These are phyloP conservation scores for Blera fallax DNA, from an alignment of 2,888 invertebrate genomes.

Conservation along the genomic window DNA sequence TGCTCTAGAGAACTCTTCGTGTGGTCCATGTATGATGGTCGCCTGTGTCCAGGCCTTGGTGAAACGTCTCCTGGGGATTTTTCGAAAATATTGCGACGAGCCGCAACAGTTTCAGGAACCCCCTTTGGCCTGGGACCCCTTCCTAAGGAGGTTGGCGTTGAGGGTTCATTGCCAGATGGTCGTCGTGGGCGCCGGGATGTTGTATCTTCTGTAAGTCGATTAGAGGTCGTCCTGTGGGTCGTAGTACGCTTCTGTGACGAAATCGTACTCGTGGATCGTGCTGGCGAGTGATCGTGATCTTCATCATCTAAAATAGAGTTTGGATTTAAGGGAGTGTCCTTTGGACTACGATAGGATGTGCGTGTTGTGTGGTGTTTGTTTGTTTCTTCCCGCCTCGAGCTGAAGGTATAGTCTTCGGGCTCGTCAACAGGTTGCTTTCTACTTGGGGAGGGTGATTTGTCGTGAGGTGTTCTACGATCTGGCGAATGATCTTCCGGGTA, in stretches of 20 bases:
- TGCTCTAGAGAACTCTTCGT: slow-evolving; percentile 81
- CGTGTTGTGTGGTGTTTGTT: slow-evolving; percentile 63
- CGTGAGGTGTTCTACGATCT: slow-evolving; percentile 50
- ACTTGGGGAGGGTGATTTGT: slow-evolving; percentile 42
- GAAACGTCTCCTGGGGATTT: slow-evolving; percentile 69
- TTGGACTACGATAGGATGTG: slow-evolving; percentile 51
- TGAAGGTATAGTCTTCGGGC: slow-evolving; percentile 60
- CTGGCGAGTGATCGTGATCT: slow-evolving; percentile 50
- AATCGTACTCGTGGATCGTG: slow-evolving; percentile 53
- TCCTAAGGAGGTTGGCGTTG: slow-evolving; percentile 18
- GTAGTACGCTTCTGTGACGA: slow-evolving; percentile 57
- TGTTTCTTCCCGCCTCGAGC: slow-evolving; percentile 57
- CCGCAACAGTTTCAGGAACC: slow-evolving; percentile 77
- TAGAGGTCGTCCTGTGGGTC: slow-evolving; percentile 26
- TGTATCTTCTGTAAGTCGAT: slow-evolving; percentile 40
- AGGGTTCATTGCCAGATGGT: slow-evolving; percentile 51
- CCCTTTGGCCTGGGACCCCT: slow-evolving; percentile 56
- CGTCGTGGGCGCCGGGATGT: slow-evolving; percentile 33
- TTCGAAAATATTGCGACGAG: slow-evolving; percentile 79
- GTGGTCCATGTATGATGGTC: slow-evolving; percentile 82
- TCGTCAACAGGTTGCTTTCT: slow-evolving; percentile 55
- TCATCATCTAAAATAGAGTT: slow-evolving; percentile 58
- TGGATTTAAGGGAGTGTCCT: slow-evolving; percentile 56
- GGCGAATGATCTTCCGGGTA: slow-evolving; percentile 61
- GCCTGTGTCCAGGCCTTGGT: slow-evolving; percentile 66